Percentiles rank a stretch among this genome's conserved stretches.
Conservation (phyloP, 2,797 vertebrate species). For the Crocidura indochinensis region DNA sequence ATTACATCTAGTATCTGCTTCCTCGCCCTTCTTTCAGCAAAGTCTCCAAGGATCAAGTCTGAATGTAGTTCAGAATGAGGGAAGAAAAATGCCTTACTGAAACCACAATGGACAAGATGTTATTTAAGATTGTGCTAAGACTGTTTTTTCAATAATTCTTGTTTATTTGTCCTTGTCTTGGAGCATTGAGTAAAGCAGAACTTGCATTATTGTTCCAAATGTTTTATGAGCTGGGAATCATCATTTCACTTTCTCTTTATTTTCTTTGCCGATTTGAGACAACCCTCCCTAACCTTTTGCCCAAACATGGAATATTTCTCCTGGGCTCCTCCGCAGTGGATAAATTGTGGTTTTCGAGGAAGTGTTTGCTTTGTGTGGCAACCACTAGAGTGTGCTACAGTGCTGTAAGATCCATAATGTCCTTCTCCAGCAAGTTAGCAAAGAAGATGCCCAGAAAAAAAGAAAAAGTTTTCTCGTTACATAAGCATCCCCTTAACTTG, state of each 20-base stretch:
- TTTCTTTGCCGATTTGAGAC: slow-evolving; percentile 63
- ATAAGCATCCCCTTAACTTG: slow-evolving; percentile 33
- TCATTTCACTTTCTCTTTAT: slow-evolving; percentile 43
- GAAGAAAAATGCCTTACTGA: slow-evolving; percentile 77
- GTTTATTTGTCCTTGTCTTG: slow-evolving; percentile 86
- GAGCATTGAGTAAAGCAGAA: slow-evolving; percentile 40
- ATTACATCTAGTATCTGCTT: slow-evolving; percentile 86
- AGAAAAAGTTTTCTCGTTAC: slow-evolving; percentile 9
- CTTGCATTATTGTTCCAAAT: slow-evolving; percentile 63
- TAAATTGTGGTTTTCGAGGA: neutral
- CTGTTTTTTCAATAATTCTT: slow-evolving; percentile 84
- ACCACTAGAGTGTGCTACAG: slow-evolving; percentile 91
- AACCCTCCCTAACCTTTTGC: slow-evolving; percentile 69
- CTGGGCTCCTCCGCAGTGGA: neutral
- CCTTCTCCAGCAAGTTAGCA: neutral
- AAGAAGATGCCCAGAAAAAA: neutral
- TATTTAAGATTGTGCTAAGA: slow-evolving; percentile 77
- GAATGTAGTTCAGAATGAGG: slow-evolving; percentile 85
- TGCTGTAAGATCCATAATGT: slow-evolving; percentile 78
- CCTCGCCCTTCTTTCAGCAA: slow-evolving; percentile 87
- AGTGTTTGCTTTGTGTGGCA: slow-evolving; percentile 79
- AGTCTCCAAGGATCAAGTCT: slow-evolving; percentile 89
- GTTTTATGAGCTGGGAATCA: slow-evolving; percentile 60
- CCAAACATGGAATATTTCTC: slow-evolving; percentile 63
- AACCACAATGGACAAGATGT: slow-evolving; percentile 79